phyloP scores from a whole-genome alignment of 2,113 vertebrate genomes.

The Sapajus apella region DNA sequence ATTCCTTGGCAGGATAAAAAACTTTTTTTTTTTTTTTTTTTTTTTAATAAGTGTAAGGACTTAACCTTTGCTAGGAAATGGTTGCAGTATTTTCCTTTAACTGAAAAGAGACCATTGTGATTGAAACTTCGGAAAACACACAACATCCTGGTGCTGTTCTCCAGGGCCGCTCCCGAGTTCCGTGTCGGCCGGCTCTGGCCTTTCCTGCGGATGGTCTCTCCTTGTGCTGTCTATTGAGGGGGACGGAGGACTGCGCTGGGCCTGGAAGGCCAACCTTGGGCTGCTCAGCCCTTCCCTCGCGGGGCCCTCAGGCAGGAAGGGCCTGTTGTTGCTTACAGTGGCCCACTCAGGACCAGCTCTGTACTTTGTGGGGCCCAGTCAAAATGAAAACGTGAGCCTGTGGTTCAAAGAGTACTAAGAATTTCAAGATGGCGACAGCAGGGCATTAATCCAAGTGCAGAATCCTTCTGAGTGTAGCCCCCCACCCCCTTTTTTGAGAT shows the following conservation, averaged over 20 bases:
- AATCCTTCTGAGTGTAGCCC: neutral
- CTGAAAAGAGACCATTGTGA: slow-evolving; percentile 69
- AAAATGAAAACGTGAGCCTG: neutral
- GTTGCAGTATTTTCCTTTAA: slow-evolving; percentile 65
- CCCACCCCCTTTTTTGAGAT: too few species aligned
- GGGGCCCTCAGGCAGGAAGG: neutral
- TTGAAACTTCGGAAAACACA: slow-evolving; percentile 72
- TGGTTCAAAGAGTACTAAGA: neutral
- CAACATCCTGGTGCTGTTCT: slow-evolving; percentile 58
- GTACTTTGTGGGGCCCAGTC: neutral
- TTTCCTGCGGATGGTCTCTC: slow-evolving; percentile 36
- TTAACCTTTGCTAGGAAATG: slow-evolving; percentile 76
- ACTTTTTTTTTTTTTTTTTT: slow-evolving; percentile 36
- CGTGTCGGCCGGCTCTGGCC: neutral
- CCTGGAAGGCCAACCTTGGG: neutral
- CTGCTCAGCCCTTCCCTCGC: neutral
- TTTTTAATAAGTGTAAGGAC: slow-evolving; percentile 52
- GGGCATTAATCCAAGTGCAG: neutral
- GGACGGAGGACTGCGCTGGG: neutral
- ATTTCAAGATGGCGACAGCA: neutral
- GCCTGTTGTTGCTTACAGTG: neutral
- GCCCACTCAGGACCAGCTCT: neutral
- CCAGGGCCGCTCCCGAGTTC: neutral
- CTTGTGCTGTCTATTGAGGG: neutral
- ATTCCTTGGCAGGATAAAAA: slow-evolving; percentile 71